Conservation (phyloP, 30 jellyfish, hydroid and myxozoan species). For the Aurelia coerulea region DNA sequence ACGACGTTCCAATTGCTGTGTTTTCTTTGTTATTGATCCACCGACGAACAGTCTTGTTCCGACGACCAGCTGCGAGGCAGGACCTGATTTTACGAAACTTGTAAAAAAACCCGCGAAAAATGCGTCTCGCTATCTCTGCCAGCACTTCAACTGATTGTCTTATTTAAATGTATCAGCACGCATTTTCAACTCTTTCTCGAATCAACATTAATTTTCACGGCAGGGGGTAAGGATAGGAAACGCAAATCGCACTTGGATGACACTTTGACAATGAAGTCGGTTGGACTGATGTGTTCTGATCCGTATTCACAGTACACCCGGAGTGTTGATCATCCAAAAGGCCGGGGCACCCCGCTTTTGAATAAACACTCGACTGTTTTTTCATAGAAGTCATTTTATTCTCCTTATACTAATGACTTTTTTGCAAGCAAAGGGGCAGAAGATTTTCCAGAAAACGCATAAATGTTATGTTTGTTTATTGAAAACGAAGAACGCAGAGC, state of each 20-base stretch:
- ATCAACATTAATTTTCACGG: slow-evolving; percentile 71
- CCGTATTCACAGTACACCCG: slow-evolving; percentile 69
- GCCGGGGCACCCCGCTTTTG: slow-evolving; percentile 75
- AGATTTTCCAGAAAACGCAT: too few relatives aligned
- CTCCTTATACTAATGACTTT: not conserved
- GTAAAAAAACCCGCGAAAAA: slow-evolving; percentile 34
- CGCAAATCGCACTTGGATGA: slow-evolving; percentile 60
- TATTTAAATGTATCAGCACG: slow-evolving; percentile 40
- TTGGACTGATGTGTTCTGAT: slow-evolving; percentile 54
- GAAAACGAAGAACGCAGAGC: too few relatives aligned
- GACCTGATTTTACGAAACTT: slow-evolving; percentile 46
- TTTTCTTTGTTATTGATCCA: slow-evolving; percentile 50
- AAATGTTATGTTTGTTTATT: too few relatives aligned
- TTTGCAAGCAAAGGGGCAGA: too few relatives aligned
- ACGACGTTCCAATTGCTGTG: slow-evolving; percentile 50
- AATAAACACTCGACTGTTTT: slow-evolving; percentile 54
- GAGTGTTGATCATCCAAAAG: slow-evolving; percentile 36
- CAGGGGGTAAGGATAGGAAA: slow-evolving; percentile 73
- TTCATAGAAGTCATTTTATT: slow-evolving; percentile 9
- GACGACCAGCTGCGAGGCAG: slow-evolving; percentile 58
- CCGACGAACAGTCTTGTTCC: slow-evolving; percentile 41
- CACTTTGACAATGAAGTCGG: slow-evolving; percentile 77
- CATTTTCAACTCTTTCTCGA: slow-evolving; percentile 49
- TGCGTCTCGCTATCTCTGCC: slow-evolving; percentile 43
- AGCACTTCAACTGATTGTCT: slow-evolving; percentile 60